A percentile compares a stretch with the other conserved stretches of the same genome.
Conservation (phyloP, 2,797 vertebrate genomes). For the Podarcis siculus region DNA sequence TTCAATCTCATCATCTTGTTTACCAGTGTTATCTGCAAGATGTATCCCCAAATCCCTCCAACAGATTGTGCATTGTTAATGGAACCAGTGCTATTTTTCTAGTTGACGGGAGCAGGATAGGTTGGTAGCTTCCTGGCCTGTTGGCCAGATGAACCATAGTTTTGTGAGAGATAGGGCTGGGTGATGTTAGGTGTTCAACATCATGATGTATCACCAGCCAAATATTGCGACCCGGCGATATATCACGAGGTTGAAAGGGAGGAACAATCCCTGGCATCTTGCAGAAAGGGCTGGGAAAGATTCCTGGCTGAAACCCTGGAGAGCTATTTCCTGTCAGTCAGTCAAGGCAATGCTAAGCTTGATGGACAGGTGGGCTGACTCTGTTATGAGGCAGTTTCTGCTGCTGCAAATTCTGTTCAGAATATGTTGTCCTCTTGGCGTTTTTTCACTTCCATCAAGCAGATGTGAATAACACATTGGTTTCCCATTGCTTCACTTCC, state of each 20-base stretch:
- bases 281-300: no score
- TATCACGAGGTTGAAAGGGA: no score
- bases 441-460: not conserved
- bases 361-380: not conserved
- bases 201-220: no score
- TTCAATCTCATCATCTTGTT: conserved; percentile 42
- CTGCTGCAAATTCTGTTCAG: not conserved
- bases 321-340: no score
- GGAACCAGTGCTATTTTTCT: no score
- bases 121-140: not conserved
- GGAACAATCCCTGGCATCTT: no score
- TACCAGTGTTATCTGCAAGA: conserved; percentile 19
- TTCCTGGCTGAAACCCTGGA: no score
- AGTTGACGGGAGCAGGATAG: not conserved
- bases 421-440: not conserved
- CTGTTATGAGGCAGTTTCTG: not conserved
- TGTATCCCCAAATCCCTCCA: conserved; percentile 49
- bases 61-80: conserved; percentile 55
- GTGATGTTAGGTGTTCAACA: no score
- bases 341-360: not conserved
- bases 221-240: no score
- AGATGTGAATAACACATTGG: not conserved
- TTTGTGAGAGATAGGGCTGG: not conserved
- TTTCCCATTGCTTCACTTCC: not conserved
- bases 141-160: not conserved